Conservation (phyloP, 1,140 invertebrate genomes). For the Nasonia vitripennis region DNA sequence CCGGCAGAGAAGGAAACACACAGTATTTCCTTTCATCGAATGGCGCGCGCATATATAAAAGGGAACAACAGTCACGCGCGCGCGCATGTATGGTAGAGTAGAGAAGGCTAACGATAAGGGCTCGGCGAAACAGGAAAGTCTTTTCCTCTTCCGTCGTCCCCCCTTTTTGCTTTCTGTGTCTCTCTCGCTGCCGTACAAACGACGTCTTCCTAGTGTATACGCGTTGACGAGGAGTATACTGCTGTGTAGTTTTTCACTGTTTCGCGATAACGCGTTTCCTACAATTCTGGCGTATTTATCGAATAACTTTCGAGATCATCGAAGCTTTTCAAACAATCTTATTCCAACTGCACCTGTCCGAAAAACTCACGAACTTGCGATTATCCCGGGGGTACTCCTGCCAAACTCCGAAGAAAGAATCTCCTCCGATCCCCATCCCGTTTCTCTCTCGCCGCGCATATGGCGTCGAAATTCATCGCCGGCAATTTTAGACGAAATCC, state of each 20-base stretch:
- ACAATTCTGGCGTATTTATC: too few species aligned
- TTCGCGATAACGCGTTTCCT: not conserved
- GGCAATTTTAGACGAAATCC: constrained; percentile 38
- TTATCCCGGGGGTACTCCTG: not conserved
- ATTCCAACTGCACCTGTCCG: not conserved
- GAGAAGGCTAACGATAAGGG: constrained; percentile 23
- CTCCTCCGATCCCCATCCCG: not conserved
- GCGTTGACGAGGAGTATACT: not conserved
- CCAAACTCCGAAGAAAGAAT: not conserved
- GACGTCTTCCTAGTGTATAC: not conserved
- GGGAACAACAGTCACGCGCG: not conserved
- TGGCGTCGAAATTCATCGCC: constrained; percentile 39
- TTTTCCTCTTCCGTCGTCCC: constrained; percentile 24
- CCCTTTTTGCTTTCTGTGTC: not conserved
- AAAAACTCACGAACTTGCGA: not conserved
- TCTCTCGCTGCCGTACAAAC: constrained; percentile 10
- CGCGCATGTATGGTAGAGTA: not conserved
- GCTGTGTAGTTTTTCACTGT: not conserved
- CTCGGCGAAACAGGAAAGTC: constrained; percentile 33
- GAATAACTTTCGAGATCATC: not conserved
- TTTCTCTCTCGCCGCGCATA: not conserved
- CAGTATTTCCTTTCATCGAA: not conserved
- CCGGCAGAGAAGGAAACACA: not conserved
- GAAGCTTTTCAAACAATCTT: not conserved
- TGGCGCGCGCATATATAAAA: constrained; percentile 7